Evolutionary conservation across 35 echinoderm and acorn worm species (phyloP), one percentile per base, ranked within the genome.

Genomic region (Patiria miniata): DNA sequence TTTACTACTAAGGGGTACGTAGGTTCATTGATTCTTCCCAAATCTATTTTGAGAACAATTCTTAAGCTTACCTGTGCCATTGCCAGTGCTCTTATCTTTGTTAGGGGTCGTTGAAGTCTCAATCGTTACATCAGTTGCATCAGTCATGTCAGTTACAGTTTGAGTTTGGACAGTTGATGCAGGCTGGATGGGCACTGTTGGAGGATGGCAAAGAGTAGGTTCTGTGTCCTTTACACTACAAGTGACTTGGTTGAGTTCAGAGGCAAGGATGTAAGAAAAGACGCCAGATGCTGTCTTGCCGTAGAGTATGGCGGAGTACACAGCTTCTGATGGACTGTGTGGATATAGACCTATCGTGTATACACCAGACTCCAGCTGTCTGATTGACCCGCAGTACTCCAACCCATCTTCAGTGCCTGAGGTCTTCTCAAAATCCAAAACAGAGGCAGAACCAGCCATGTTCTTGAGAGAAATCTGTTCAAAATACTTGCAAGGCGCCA

Each of bases 281-380:
- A 77, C 85, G 9, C 53, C 40, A 2, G 15, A 37, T 0, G 28
- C 29, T 3, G 40, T 47, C 2, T 26, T 29, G 14, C 65, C 68
- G 47, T 87, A 87, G 26, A 87, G 23, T 18, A 87, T 79, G 29
- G 85, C 85, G 2, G 85, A 79, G 69, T 87, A 87, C 6, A 15
- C 68, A 18, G 65, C 36, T 1, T 52, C 40, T 17, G 53, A 7
- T 0, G 52, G 36, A 7, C n/a, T n/a, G n/a, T 69, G 1, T 18
- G 39, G 52, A 38, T 42, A 28, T 18, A 79, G 65, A 34, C 52
- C 26, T 0, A 87, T 39, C 16, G 69, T 56, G 69, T 87, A 51
- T 37, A 18, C 34, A 8, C 85, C 85, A n/a, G 51, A 18, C 78
- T 18, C 28, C 9, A 87, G 10, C 5, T 39, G 52, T 4, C 26